Percentiles rank a stretch among this genome's conserved stretches.
Conservation (phyloP, 2,888 invertebrate genomes). For the Drosophila monieri region DNA sequence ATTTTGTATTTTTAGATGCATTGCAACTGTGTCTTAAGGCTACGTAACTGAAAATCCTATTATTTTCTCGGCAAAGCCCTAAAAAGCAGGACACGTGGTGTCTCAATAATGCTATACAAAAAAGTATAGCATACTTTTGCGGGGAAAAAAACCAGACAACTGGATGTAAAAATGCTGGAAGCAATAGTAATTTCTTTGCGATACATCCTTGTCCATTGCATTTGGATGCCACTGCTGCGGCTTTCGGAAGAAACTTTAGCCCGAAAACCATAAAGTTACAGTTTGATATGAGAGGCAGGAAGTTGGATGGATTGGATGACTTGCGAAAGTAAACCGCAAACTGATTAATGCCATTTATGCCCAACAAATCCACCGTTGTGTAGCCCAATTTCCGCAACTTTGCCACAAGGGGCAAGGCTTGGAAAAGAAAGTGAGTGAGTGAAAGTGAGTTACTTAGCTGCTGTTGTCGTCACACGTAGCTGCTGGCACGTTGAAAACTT, state of each 20-base stretch:
- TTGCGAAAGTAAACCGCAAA: slow-evolving; percentile 43
- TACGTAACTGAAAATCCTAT: neutral
- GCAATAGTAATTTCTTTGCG: neutral
- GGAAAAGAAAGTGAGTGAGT: slow-evolving; percentile 8
- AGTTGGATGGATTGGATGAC: slow-evolving; percentile 22
- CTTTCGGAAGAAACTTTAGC: slow-evolving; percentile 1
- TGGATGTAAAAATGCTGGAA: neutral
- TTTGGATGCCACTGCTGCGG: neutral
- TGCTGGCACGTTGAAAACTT: slow-evolving; percentile 63
- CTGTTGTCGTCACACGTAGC: slow-evolving; percentile 43
- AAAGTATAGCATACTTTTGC: neutral
- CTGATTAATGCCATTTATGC: slow-evolving; percentile 65
- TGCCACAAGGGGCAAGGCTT: neutral
- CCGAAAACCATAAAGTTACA: slow-evolving; percentile 28
- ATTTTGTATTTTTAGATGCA: too few species aligned
- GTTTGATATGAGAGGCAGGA: slow-evolving; percentile 18
- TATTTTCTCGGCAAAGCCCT: neutral
- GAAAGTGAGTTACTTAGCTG: slow-evolving; percentile 40
- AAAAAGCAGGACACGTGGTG: neutral
- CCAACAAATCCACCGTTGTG: slow-evolving; percentile 57
- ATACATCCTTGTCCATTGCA: neutral
- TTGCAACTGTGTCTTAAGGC: too few species aligned
- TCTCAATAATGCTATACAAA: neutral
- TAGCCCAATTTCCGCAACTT: slow-evolving; percentile 26
- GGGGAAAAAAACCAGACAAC: neutral